A percentile compares a stretch with the other conserved stretches of the same genome.
These are phyloP conservation scores for Amphiprion clarkii DNA, from an alignment of 2,797 vertebrate genomes.

Conservation along the genomic window DNA sequence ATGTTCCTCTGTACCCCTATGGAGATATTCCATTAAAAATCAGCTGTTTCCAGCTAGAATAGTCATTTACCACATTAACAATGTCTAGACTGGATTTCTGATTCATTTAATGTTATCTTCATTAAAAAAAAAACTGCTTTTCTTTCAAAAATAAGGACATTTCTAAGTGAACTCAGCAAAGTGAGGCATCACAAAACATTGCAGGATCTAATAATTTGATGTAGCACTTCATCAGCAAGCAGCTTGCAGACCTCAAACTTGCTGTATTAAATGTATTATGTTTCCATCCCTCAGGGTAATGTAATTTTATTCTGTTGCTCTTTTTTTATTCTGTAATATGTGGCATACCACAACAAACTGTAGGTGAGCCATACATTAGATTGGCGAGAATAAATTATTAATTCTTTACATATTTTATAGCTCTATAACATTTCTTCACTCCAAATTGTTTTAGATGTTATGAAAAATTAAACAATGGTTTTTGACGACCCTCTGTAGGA, in stretches of 20 bases:
- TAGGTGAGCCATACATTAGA: not conserved
- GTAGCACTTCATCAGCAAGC: not conserved
- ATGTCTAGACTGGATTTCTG: too few relatives aligned
- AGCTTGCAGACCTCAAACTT: not conserved
- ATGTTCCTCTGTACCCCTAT: too few relatives aligned
- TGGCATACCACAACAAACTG: not conserved
- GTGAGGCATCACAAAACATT: not conserved
- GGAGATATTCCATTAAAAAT: too few relatives aligned
- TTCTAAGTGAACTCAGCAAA: not conserved
- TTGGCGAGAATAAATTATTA: not conserved
- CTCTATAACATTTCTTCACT: not conserved
- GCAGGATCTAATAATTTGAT: conserved; percentile 12
- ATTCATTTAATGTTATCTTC: too few relatives aligned
- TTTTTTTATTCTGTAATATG: not conserved
- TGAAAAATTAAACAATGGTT: conserved; percentile 23
- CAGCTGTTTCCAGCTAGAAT: too few relatives aligned
- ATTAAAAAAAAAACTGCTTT: too few relatives aligned
- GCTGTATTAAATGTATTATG: not conserved
- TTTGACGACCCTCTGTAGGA: not conserved
- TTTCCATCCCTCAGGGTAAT: conserved; percentile 10
- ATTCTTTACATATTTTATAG: not conserved
- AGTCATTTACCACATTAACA: too few relatives aligned
- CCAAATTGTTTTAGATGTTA: not conserved
- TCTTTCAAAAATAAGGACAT: too few relatives aligned
- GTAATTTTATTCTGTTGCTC: not conserved